A percentile compares a stretch with the other conserved stretches of the same genome.
Evolutionary conservation across 2,888 invertebrate genomes (phyloP).

Genomic region (Pristionchus japonicus): DNA sequence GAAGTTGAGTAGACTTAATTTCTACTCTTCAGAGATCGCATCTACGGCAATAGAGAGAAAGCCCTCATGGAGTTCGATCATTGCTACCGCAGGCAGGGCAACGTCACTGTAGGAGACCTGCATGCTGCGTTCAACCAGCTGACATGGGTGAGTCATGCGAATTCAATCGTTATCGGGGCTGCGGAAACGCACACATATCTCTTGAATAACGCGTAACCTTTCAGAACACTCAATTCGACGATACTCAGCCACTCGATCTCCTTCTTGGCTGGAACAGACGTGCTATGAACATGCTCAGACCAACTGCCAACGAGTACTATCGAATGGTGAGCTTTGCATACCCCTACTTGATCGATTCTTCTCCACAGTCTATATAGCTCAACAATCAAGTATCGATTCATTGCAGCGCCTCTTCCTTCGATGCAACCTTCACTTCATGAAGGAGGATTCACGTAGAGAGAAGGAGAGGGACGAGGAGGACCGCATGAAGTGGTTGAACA

Average conservation of each 20-base stretch:
- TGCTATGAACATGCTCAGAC: too few species aligned
- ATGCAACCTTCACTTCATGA: constrained; percentile 28
- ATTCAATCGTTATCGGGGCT: too few species aligned
- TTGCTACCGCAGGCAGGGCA: background rate
- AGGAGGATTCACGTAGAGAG: background rate
- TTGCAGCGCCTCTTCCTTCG: constrained; percentile 29
- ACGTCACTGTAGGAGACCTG: background rate
- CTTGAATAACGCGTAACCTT: too few species aligned
- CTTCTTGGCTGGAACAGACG: too few species aligned
- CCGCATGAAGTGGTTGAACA: too few species aligned
- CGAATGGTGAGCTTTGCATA: background rate
- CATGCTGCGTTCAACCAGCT: background rate
- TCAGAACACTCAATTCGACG: too few species aligned
- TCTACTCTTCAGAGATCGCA: background rate
- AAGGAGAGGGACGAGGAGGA: background rate
- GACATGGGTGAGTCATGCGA: too few species aligned
- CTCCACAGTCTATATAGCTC: background rate
- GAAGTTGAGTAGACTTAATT: too few species aligned
- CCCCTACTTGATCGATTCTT: too few species aligned
- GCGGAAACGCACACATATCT: too few species aligned
- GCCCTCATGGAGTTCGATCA: background rate
- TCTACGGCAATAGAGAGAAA: background rate
- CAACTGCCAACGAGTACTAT: background rate
- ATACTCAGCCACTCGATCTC: too few species aligned
- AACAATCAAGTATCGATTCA: too few species aligned